These are phyloP conservation scores for Drosophila parthenogenetica DNA, from an alignment of 2,888 invertebrate species.

Conservation along the genomic window DNA sequence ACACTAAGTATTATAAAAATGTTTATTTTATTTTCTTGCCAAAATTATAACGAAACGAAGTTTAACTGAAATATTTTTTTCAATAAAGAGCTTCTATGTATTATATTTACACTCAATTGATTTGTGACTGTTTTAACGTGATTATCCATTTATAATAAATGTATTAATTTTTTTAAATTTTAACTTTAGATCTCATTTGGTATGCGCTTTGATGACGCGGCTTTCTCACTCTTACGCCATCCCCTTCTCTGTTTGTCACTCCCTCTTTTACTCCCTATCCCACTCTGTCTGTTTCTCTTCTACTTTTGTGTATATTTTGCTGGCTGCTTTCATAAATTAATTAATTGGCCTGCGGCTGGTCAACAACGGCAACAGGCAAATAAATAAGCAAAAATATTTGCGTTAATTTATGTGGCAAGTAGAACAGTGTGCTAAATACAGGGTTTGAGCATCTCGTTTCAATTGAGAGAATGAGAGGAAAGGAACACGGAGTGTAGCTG, in stretches of 20 bases:
- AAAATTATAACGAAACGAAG: too few species aligned
- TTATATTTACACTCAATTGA: neutral
- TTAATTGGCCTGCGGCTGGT: constrained; percentile 74
- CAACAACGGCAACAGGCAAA: constrained; percentile 64
- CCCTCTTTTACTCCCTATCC: neutral
- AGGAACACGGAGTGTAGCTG: neutral
- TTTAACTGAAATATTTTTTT: too few species aligned
- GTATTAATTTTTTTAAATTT: constrained; percentile 13
- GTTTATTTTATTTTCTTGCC: too few species aligned
- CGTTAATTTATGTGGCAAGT: constrained; percentile 68
- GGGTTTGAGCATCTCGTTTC: constrained; percentile 5
- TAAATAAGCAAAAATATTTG: constrained; percentile 76
- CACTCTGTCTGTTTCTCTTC: constrained; percentile 7
- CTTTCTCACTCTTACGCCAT: constrained; percentile 8
- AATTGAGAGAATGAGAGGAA: constrained; percentile 11
- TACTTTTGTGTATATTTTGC: constrained; percentile 57
- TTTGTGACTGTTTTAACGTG: neutral
- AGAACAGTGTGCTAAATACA: constrained; percentile 6
- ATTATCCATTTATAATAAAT: neutral
- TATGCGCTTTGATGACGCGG: constrained; percentile 63
- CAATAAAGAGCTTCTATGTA: too few species aligned
- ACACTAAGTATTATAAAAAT: too few species aligned
- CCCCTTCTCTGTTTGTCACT: neutral
- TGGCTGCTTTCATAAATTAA: constrained; percentile 74
- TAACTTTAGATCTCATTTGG: constrained; percentile 49